Conservation (phyloP, 2,797 vertebrate genomes). For the Sciaenops ocellatus region DNA sequence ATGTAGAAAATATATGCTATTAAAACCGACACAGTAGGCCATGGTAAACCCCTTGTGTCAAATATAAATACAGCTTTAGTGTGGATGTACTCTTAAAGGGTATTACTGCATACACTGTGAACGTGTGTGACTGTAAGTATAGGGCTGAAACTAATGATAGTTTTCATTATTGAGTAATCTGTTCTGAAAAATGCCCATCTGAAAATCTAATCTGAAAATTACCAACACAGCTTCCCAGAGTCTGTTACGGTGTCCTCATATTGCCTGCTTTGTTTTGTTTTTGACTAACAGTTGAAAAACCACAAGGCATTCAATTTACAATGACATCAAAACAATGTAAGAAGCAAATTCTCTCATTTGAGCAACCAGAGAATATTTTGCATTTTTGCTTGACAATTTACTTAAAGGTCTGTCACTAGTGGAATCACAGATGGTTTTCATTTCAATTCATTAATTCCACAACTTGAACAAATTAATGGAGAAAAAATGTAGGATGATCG, state of each 20-base stretch:
- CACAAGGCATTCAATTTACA: neutral
- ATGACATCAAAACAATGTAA: neutral
- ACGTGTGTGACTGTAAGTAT: constrained; percentile 17
- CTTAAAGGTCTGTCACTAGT: neutral
- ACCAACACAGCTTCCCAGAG: constrained; percentile 9
- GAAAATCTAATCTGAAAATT: constrained; percentile 35
- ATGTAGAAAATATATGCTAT: neutral
- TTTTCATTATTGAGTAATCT: constrained; percentile 23
- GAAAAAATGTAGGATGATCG: neutral
- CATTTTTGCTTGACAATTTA: neutral
- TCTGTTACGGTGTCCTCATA: neutral
- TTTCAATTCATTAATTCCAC: neutral
- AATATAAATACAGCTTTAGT: constrained; percentile 11
- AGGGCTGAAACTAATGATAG: constrained; percentile 20
- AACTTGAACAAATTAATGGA: neutral
- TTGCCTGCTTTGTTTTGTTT: neutral
- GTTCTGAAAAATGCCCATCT: constrained; percentile 25
- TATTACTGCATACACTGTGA: constrained; percentile 7
- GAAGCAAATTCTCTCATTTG: neutral
- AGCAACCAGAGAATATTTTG: neutral
- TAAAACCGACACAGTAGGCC: neutral
- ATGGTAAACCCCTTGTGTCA: neutral
- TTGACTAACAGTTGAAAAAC: neutral
- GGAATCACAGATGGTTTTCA: neutral
- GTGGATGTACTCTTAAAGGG: neutral